Percentiles rank a stretch among this genome's conserved stretches.
phyloP scores from a whole-genome alignment of 2,888 invertebrate genomes.

The Lamproptera curius region DNA sequence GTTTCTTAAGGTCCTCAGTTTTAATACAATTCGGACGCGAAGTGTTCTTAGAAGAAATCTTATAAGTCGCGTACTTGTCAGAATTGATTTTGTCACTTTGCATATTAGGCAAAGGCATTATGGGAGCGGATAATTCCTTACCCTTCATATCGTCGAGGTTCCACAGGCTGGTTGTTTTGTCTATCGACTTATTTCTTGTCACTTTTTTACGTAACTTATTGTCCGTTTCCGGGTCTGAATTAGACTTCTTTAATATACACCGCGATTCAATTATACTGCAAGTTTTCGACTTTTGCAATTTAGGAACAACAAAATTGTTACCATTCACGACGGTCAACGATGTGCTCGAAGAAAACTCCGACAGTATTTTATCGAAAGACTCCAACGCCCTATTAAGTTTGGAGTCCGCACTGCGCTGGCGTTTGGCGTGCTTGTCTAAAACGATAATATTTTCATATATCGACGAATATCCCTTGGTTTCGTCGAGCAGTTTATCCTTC shows the following conservation, averaged over 20 bases:
- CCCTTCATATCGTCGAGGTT: constrained; percentile 78
- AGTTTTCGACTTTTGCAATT: constrained; percentile 83
- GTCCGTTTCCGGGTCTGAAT: constrained; percentile 64
- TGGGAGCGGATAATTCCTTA: constrained; percentile 64
- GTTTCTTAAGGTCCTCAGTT: constrained; percentile 68
- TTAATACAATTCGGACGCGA: constrained; percentile 60
- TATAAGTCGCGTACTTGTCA: constrained; percentile 73
- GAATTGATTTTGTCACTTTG: constrained; percentile 62
- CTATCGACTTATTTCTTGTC: constrained; percentile 66
- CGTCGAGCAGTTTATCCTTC: constrained; percentile 50
- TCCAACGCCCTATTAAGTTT: constrained; percentile 68
- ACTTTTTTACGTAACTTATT: constrained; percentile 55
- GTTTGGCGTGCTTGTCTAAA: constrained; percentile 43
- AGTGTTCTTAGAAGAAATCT: constrained; percentile 64
- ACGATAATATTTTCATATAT: constrained; percentile 72
- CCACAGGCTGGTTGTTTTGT: constrained; percentile 78
- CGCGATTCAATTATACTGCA: constrained; percentile 84
- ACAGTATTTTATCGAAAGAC: constrained; percentile 71
- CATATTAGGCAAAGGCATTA: constrained; percentile 52
- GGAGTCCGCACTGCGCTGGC: constrained; percentile 41
- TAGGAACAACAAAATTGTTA: constrained; percentile 67
- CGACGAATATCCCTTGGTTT: constrained; percentile 66
- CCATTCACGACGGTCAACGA: constrained; percentile 43
- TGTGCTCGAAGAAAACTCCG: constrained; percentile 57
- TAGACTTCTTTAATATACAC: constrained; percentile 80